phyloP scores from a whole-genome alignment of 2,888 invertebrate species.

The Morpho achilles region DNA sequence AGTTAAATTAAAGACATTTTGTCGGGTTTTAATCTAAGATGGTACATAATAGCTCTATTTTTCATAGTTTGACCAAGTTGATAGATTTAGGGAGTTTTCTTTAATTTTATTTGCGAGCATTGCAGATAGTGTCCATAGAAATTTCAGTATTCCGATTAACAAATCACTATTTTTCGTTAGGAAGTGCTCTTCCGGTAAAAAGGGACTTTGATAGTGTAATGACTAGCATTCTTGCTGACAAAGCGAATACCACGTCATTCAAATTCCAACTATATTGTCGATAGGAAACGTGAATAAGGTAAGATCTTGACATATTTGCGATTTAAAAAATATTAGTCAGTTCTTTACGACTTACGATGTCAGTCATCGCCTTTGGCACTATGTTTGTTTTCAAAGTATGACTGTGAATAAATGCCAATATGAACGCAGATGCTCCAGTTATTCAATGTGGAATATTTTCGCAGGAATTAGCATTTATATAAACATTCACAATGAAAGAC shows the following conservation, averaged over 20 bases:
- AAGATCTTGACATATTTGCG: slow-evolving; percentile 8
- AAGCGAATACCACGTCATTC: slow-evolving; percentile 15
- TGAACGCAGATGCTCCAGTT: slow-evolving; percentile 21
- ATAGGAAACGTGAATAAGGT: slow-evolving; percentile 16
- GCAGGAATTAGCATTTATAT: slow-evolving; percentile 17
- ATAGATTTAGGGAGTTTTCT: no score
- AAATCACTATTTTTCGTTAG: slow-evolving; percentile 17
- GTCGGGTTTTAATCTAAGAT: no score
- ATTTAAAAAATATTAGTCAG: slow-evolving; percentile 20
- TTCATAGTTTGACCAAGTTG: no score
- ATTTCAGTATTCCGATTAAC: no score
- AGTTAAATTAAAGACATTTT: no score
- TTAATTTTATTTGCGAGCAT: no score
- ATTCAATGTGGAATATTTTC: slow-evolving; percentile 24
- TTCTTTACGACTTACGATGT: slow-evolving; percentile 9
- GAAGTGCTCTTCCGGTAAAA: slow-evolving; percentile 11
- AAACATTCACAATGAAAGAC: slow-evolving; percentile 19
- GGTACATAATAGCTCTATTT: no score
- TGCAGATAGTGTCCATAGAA: no score
- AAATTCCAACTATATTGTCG: slow-evolving; percentile 17
- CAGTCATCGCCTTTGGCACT: slow-evolving; percentile 16
- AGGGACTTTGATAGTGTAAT: slow-evolving; percentile 19
- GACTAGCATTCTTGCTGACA: slow-evolving; percentile 15
- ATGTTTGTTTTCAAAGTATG: slow-evolving; percentile 28
- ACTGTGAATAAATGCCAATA: slow-evolving; percentile 27